Percentiles rank a stretch among this genome's conserved stretches.
These are phyloP conservation scores for Blastobasis lacticolella DNA, from an alignment of 2,888 invertebrate genomes.

Conservation along the genomic window DNA sequence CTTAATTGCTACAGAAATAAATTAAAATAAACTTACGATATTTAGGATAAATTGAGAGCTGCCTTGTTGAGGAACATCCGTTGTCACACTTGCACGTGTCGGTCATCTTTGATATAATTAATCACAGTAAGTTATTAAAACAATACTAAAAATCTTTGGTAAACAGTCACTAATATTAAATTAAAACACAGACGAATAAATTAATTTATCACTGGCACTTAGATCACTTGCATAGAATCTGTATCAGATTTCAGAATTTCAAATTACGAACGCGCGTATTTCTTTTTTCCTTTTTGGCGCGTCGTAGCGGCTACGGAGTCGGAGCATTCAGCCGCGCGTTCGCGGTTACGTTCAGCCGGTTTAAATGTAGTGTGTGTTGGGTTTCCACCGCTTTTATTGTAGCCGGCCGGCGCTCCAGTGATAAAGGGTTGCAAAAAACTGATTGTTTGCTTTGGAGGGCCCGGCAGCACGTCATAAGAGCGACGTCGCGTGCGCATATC, in stretches of 20 bases:
- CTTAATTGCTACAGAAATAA: no score
- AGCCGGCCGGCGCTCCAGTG: conserved; percentile 56
- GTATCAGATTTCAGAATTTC: not conserved
- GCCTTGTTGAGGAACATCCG: conserved; percentile 40
- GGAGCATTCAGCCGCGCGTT: conserved; percentile 37
- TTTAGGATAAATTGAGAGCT: conserved; percentile 28
- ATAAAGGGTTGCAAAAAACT: conserved; percentile 69
- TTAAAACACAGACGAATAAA: not conserved
- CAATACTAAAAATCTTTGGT: conserved; percentile 22
- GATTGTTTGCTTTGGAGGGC: conserved; percentile 55
- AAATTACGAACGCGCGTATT: conserved; percentile 15
- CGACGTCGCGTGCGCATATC: conserved; percentile 48
- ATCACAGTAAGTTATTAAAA: conserved; percentile 45
- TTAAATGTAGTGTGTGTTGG: conserved; percentile 66
- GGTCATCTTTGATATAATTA: conserved; percentile 39
- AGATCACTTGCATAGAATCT: conserved; percentile 18
- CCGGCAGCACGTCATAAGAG: conserved; percentile 58
- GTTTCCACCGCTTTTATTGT: conserved; percentile 67
- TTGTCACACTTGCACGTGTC: conserved; percentile 41
- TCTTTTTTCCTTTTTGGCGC: conserved; percentile 6
- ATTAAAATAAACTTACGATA: conserved; percentile 34
- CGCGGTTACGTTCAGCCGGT: conserved; percentile 62
- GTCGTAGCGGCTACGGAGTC: conserved; percentile 2
- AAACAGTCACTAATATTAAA: conserved; percentile 4
- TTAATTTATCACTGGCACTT: conserved; percentile 30